Conservation (phyloP, 2,888 invertebrate species). For the Flabesymbios commensalis region DNA sequence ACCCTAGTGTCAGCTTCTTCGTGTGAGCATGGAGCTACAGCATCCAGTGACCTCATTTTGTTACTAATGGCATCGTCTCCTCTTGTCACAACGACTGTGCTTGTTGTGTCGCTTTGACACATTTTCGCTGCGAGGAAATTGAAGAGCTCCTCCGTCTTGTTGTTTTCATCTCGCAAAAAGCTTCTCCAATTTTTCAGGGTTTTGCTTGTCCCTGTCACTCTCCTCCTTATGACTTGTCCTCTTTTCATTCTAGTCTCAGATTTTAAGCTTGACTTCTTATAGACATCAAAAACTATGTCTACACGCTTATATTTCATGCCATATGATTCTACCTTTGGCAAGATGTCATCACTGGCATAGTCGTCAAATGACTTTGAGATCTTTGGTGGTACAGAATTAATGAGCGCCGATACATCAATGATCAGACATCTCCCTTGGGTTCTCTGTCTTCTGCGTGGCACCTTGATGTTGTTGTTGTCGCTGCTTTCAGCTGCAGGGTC, state of each 20-base stretch:
- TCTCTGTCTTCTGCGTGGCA: too few relatives aligned
- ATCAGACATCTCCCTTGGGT: constrained; percentile 18
- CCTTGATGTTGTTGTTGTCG: too few relatives aligned
- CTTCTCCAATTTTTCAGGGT: not conserved
- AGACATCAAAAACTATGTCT: constrained; percentile 29
- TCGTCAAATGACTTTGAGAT: constrained; percentile 24
- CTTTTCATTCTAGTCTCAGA: not conserved
- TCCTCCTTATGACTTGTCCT: constrained; percentile 1
- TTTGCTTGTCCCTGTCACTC: constrained; percentile 1
- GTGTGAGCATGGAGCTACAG: constrained; percentile 24
- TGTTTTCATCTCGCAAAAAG: constrained; percentile 1
- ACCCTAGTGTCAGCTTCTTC: constrained; percentile 31
- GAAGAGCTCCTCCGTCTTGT: constrained; percentile 24
- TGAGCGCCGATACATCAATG: constrained; percentile 20
- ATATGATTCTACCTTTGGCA: constrained; percentile 10
- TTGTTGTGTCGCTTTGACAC: constrained; percentile 1
- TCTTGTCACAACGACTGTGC: constrained; percentile 26
- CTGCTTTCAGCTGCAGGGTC: too few relatives aligned
- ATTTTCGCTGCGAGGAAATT: constrained; percentile 27
- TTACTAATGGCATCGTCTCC: constrained; percentile 20
- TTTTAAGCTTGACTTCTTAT: not conserved
- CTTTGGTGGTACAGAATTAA: constrained; percentile 15
- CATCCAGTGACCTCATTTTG: not conserved
- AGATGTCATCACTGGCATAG: constrained; percentile 15
- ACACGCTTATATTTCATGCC: constrained; percentile 17